Evolutionary conservation across 2,797 vertebrate species (phyloP).

Genomic region (Poeciliopsis turneri): DNA sequence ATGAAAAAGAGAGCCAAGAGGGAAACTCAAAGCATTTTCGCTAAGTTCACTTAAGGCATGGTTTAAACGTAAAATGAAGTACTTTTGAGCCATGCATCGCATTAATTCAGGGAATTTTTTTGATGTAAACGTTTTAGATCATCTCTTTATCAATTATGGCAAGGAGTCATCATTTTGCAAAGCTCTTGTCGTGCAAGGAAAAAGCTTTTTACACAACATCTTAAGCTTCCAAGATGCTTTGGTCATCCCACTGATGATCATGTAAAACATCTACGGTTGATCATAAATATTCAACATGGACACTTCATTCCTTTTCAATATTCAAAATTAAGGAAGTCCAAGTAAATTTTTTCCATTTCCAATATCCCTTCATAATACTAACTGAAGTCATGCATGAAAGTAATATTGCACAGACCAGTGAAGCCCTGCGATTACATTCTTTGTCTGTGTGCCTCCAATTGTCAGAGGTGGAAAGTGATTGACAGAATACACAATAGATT

Average conservation of each 20-base stretch:
- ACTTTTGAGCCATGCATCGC: conserved; percentile 1
- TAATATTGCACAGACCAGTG: conserved; percentile 51
- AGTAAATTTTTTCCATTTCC: conserved; percentile 43
- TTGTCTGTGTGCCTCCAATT: conserved; percentile 44
- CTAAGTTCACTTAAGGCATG: conserved; percentile 30
- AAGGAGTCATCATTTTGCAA: background rate
- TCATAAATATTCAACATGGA: background rate
- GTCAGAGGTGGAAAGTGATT: conserved; percentile 63
- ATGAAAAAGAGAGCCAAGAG: conserved; percentile 19
- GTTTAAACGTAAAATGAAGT: conserved; percentile 17
- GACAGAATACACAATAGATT: conserved; percentile 63
- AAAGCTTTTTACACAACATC: background rate
- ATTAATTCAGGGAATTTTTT: conserved; percentile 6
- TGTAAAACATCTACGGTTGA: conserved; percentile 9
- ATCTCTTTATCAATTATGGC: conserved; percentile 30
- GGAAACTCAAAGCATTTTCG: conserved; percentile 23
- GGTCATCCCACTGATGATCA: background rate
- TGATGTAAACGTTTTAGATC: conserved; percentile 30
- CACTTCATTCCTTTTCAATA: conserved; percentile 31
- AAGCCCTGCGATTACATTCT: conserved; percentile 45
- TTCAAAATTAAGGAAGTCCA: conserved; percentile 32
- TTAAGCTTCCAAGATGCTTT: background rate
- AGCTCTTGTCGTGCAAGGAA: background rate
- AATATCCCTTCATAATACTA: conserved; percentile 30
- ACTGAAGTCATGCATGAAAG: conserved; percentile 54